Percentiles rank a stretch among this genome's conserved stretches.
Conservation (phyloP, 1,140 invertebrate genomes). For the Mercenaria mercenaria region DNA sequence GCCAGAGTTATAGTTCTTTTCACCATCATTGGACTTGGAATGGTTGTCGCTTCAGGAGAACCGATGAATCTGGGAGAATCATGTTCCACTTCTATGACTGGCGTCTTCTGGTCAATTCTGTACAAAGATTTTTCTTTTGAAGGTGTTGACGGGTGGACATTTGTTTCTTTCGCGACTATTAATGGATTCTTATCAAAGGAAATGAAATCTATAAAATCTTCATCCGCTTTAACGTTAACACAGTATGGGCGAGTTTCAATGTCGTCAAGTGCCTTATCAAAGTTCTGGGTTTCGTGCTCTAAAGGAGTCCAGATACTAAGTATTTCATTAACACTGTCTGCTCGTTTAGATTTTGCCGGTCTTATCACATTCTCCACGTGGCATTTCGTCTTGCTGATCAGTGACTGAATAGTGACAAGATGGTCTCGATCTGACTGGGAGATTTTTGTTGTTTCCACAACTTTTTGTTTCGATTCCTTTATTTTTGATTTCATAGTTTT, state of each 20-base stretch:
- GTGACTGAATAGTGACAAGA: slow-evolving; percentile 23
- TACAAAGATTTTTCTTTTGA: slow-evolving; percentile 44
- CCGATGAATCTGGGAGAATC: slow-evolving; percentile 21
- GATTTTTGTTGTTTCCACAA: slow-evolving; percentile 56
- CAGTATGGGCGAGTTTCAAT: slow-evolving; percentile 51
- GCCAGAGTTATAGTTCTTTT: slow-evolving; percentile 54
- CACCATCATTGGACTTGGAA: slow-evolving; percentile 60
- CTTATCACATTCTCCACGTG: slow-evolving; percentile 60
- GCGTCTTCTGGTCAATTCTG: neutral
- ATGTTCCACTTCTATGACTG: slow-evolving; percentile 13
- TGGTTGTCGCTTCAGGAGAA: slow-evolving; percentile 48
- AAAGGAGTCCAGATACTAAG: slow-evolving; percentile 56
- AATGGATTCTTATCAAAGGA: slow-evolving; percentile 52
- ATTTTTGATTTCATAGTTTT: slow-evolving; percentile 61
- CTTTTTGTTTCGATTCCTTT: slow-evolving; percentile 57
- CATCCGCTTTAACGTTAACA: slow-evolving; percentile 40
- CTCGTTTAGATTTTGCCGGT: slow-evolving; percentile 52
- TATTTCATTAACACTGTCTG: slow-evolving; percentile 54
- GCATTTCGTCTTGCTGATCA: slow-evolving; percentile 47
- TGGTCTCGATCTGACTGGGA: slow-evolving; percentile 40
- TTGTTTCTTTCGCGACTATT: slow-evolving; percentile 20
- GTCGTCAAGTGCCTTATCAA: slow-evolving; percentile 55
- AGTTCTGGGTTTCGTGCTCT: slow-evolving; percentile 56
- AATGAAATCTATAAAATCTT: slow-evolving; percentile 62
- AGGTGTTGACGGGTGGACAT: slow-evolving; percentile 9